Evolutionary conservation across 1,140 invertebrate species (phyloP), one percentile per base, ranked within the genome.

Genomic region (Palaemon carinicauda): DNA sequence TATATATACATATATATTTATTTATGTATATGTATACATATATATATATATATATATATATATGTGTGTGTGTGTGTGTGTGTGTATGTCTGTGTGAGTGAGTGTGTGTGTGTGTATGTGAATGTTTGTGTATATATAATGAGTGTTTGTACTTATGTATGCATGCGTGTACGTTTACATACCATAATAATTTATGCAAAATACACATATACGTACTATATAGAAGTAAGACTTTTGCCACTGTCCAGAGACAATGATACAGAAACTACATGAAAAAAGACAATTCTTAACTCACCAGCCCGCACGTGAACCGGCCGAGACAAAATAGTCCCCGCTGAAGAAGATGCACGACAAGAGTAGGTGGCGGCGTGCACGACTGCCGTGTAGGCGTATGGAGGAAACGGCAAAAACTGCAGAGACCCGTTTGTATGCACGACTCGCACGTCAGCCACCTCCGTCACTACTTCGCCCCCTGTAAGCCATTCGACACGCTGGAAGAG

Each of bases 381-480:
- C 19, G 82, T 84, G 15, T 83, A 83, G 17, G 81, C 81, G 73
- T 84, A 84, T n/a, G 82, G 82, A 3, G 82, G 82, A 52, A 84
- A 84, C 12, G 82, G 82, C 27, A 84, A 71, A 52, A 84, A 84
- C 73, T 84, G 82, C 15, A 84, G 31, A 0, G 82, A 84, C 0
- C 82, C 82, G 14, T 84, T 84, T 15, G 31, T 19, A 31, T 78
- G 82, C 0, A 84, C 82, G 4, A 84, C 15, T n/a, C 82, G 19
- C 31, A 84, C 82, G 27, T 84, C 82, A 0, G 82, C 17, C 14
- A 84, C 73, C 29, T 77, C 82, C 2, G 31, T 19, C 41, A 84
- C 82, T 51, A 84, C 82, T 21, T 75, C 73, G 12, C 82, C 82
- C 21, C 53, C 74, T 29, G 52, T 84, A 53, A 84, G 31, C 82